Conservation (phyloP, 2,888 invertebrate species). For the Eristalis intricaria region DNA sequence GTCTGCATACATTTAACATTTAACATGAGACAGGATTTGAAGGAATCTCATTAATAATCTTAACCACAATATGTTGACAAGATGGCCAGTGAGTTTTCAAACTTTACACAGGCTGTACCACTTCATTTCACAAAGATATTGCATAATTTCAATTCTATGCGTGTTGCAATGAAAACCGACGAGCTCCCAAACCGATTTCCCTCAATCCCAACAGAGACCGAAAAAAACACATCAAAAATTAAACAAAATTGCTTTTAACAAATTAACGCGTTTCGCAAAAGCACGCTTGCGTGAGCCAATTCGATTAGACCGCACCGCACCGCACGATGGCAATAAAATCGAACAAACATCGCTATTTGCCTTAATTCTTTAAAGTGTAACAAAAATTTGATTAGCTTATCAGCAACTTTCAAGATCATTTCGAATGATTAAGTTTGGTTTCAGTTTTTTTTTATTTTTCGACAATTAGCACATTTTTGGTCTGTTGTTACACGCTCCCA, state of each 20-base stretch:
- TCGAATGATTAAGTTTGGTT: conserved; percentile 22
- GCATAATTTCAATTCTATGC: too few relatives aligned
- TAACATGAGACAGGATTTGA: too few relatives aligned
- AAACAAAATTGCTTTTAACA: conserved; percentile 6
- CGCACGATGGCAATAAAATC: conserved; percentile 26
- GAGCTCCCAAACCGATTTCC: background rate
- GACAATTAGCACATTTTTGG: conserved; percentile 45
- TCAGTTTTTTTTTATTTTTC: conserved; percentile 3
- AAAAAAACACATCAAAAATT: background rate
- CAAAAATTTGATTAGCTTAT: conserved; percentile 47
- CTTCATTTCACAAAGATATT: too few relatives aligned
- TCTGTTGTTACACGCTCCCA: conserved; percentile 45
- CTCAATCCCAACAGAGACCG: background rate
- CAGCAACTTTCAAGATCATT: conserved; percentile 53
- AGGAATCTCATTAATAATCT: too few relatives aligned
- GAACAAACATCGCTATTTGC: conserved; percentile 32
- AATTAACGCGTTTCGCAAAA: conserved; percentile 34
- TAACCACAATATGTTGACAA: too few relatives aligned
- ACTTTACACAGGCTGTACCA: too few relatives aligned
- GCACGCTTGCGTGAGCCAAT: conserved; percentile 22
- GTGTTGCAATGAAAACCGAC: background rate
- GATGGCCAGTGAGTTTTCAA: too few relatives aligned
- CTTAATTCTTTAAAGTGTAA: conserved; percentile 41
- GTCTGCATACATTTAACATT: too few relatives aligned
- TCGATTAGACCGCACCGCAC: conserved; percentile 17